phyloP scores from a whole-genome alignment of 2,113 vertebrate species.

The Acinonyx jubatus region DNA sequence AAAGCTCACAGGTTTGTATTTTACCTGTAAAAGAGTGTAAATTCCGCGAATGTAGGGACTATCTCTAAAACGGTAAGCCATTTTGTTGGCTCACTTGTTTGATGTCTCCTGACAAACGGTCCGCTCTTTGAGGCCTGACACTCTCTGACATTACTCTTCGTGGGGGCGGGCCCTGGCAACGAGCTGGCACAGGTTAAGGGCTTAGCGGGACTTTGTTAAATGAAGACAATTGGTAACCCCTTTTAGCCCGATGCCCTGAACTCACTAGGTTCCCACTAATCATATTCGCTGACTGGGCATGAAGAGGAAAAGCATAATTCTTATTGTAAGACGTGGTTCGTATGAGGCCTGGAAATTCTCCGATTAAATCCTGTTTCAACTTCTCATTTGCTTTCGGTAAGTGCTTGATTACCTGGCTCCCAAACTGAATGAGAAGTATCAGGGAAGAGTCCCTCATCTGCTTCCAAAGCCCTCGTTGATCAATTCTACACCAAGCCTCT shows the following conservation, averaged over 20 bases:
- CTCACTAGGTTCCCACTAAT: slow-evolving; percentile 43
- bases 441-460: neutral
- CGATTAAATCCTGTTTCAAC: slow-evolving; percentile 1
- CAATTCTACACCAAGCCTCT: slow-evolving; percentile 51
- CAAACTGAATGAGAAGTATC: neutral
- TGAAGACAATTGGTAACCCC: neutral
- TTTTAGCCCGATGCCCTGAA: neutral
- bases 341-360: neutral
- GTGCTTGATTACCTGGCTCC: neutral
- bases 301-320: slow-evolving; percentile 40
- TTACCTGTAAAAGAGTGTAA: neutral
- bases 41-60: neutral
- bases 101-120: neutral
- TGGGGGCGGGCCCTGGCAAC: neutral
- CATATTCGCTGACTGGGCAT: neutral
- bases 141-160: neutral
- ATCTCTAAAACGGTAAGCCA: neutral
- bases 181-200: neutral
- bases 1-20: neutral
- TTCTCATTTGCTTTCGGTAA: neutral
- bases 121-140: neutral
- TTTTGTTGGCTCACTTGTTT: neutral
- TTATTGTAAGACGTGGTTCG: neutral
- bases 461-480: slow-evolving; percentile 27
- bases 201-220: neutral